Conservation (phyloP, 2,113 vertebrate species). For the Ceyx margarethae region DNA sequence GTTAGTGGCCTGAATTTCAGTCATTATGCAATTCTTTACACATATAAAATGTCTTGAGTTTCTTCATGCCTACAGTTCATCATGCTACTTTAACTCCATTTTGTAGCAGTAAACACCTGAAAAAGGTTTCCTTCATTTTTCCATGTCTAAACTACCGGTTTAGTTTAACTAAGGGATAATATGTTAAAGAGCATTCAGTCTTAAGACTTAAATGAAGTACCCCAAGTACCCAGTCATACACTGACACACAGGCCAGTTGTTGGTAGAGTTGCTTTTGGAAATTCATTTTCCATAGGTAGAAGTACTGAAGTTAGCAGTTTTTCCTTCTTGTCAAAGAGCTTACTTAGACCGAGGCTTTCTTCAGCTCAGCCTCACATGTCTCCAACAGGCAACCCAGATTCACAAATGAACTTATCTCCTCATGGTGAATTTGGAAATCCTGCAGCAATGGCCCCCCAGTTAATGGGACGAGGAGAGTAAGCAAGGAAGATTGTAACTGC, state of each 20-base stretch:
- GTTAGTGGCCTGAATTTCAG: not conserved
- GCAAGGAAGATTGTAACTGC: not conserved
- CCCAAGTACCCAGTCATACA: not conserved
- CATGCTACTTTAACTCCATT: not conserved
- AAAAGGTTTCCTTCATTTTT: not conserved
- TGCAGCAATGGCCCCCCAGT: not conserved
- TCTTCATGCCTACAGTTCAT: not conserved
- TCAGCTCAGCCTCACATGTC: not conserved
- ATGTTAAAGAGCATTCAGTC: not conserved
- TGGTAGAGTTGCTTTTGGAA: not conserved
- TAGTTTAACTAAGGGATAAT: not conserved
- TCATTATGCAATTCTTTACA: not conserved
- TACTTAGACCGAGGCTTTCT: not conserved
- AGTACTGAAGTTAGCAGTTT: not conserved
- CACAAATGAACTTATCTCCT: not conserved
- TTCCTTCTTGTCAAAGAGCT: not conserved
- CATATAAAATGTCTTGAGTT: not conserved
- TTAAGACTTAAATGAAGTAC: not conserved
- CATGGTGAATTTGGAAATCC: not conserved
- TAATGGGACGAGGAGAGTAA: not conserved
- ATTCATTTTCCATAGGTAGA: rapidly evolving
- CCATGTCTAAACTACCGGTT: not conserved
- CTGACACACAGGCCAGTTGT: not conserved
- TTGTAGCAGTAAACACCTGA: not conserved
- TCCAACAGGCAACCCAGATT: not conserved